Base-by-base conservation (phyloP, 1,140 invertebrate genomes). In the Formica exsecta region DNA sequence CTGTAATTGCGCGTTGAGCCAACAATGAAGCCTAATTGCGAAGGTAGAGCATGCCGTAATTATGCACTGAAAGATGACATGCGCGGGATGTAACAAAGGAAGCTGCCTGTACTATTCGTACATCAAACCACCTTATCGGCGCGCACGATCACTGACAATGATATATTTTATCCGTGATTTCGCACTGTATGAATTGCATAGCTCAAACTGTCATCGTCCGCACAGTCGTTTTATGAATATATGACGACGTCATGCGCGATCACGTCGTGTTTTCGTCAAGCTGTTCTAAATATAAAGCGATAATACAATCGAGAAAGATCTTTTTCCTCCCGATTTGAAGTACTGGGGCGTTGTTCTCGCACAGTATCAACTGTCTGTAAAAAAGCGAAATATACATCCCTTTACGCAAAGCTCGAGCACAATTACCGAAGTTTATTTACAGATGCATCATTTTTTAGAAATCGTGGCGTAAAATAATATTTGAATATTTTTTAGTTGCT, bases 151-250 rank as follows among this genome's bases (percentile, higher is more conserved):
- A 19, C 11, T n/a, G 61, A 51, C 25, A 57, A 38, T 64, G 32
- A 62, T 86, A 59, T 85, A 86, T 77, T 85, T 85, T 36, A 36
- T 54, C n/a, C 51, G 22, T 36, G 4, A 51, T 85, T 73, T 87
- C 22, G 19, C 57, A 44, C 44, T 36, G 48, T 51, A 4, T 19
- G 68, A 86, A 83, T 57, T 57, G 36, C 54, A n/a, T 13, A 36
- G 70, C 59, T 51, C 57, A 32, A 62, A 11, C 9, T 73, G 57
- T 80, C 51, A 32, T 38, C 48, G 48, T 1, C 13, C 4, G 9
- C 16, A 25, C 32, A 22, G 22, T 62, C 38, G 38, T 54, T 44
- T 76, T 29, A 25, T 2, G 51, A 51, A 59, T 66, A 61, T 66
- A 70, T 32, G 32, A 22, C 44, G 22, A 8, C 36, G 16, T 51